A percentile compares a stretch with the other conserved stretches of the same genome.
Conservation (phyloP, 2,113 vertebrate genomes). For the Grammomys surdaster region DNA sequence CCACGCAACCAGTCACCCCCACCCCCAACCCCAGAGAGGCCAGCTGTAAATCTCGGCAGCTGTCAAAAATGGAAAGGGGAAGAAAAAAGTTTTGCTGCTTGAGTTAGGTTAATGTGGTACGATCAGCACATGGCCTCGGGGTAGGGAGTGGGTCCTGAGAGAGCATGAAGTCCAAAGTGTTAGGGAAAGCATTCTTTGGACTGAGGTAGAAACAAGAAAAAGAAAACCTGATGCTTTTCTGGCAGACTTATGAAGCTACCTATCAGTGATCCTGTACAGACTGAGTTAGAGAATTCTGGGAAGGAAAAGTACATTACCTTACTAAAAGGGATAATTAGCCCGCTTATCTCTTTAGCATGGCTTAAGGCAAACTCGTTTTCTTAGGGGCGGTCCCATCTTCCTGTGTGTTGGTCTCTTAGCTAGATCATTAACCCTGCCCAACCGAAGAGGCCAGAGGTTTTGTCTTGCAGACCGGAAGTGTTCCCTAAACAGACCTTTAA, state of each 20-base stretch:
- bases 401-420: background rate
- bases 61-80: background rate
- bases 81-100: background rate
- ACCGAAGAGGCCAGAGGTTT: background rate
- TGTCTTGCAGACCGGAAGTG: background rate
- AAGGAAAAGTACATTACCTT: background rate
- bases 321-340: background rate
- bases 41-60: background rate
- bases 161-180: background rate
- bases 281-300: background rate
- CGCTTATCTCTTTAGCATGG: background rate
- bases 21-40: background rate
- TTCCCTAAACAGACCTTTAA: background rate
- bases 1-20: background rate
- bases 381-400: background rate
- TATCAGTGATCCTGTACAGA: background rate
- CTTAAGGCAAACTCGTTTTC: background rate
- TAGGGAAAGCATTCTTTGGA: too few species aligned
- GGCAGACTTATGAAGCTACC: background rate
- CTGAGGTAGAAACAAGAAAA: background rate
- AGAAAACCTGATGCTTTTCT: background rate
- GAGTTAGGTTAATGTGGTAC: background rate
- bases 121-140: background rate
- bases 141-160: background rate
- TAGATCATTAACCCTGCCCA: background rate